Percentiles rank a stretch among this genome's conserved stretches.
Conservation (phyloP, 2,113 vertebrate species). For the Haliaeetus leucogaster region DNA sequence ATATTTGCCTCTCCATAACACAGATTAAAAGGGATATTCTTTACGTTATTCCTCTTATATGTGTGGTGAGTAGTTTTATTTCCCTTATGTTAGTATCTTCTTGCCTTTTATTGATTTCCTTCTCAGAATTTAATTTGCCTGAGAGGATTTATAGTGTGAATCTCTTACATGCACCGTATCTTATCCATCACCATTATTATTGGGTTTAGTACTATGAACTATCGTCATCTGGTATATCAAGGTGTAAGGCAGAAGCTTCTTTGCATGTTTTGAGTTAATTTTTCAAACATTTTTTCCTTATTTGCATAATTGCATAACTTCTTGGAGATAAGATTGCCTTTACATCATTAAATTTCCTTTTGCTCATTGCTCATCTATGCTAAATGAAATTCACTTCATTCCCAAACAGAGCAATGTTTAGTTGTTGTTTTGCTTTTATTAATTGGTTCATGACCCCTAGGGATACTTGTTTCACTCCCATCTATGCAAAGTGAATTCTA, state of each 20-base stretch:
- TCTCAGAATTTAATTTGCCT: constrained; percentile 2
- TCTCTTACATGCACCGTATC: background rate
- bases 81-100: background rate
- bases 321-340: background rate
- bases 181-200: background rate
- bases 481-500: background rate
- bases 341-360: background rate
- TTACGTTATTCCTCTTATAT: background rate
- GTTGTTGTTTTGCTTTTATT: background rate
- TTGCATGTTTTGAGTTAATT: background rate
- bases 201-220: background rate
- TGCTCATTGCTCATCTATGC: background rate
- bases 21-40: background rate
- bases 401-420: background rate
- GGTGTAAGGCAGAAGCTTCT: background rate
- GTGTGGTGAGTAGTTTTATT: background rate
- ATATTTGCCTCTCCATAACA: background rate
- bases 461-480: background rate
- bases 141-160: background rate
- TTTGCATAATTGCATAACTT: background rate
- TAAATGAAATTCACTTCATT: background rate
- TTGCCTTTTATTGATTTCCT: background rate
- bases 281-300: background rate
- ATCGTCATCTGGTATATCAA: background rate
- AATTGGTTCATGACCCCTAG: background rate